Evolutionary conservation across 2,888 invertebrate species (phyloP).

Genomic region (Yponomeuta evonymella): DNA sequence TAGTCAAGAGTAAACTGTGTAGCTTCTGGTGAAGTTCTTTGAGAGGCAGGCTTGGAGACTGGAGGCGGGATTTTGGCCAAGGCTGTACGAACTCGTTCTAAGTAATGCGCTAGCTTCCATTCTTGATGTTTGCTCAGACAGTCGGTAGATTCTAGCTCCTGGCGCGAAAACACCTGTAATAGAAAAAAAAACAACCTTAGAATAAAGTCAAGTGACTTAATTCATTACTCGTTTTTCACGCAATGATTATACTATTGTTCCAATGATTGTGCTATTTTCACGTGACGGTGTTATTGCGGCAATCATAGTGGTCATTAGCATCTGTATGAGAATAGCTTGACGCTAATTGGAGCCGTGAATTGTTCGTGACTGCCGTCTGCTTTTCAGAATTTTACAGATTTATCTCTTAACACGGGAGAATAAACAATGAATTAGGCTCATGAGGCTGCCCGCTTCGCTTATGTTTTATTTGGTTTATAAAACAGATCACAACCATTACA

Average conservation of each 20-base stretch:
- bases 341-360: not conserved
- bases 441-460: too few species aligned
- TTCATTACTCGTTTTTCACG: not conserved
- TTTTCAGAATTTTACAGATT: not conserved
- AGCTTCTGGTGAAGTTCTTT: slow-evolving; percentile 52
- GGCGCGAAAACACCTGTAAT: slow-evolving; percentile 75
- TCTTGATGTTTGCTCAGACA: slow-evolving; percentile 71
- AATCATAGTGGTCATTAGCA: not conserved
- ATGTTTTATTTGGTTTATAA: too few species aligned
- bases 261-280: not conserved
- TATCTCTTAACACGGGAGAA: not conserved
- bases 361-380: not conserved
- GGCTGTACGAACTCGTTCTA: slow-evolving; percentile 66
- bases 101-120: slow-evolving; percentile 72
- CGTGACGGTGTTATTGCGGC: not conserved
- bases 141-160: slow-evolving; percentile 69
- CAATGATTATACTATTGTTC: not conserved
- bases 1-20: slow-evolving; percentile 67
- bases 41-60: slow-evolving; percentile 51
- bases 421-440: not conserved
- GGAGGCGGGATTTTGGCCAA: slow-evolving; percentile 59
- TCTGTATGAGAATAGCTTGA: not conserved
- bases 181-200: not conserved
- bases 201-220: not conserved
- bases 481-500: too few species aligned